Evolutionary conservation across 2,888 invertebrate species (phyloP), one percentile per base, ranked within the genome.

Genomic region (Drosophila histrio): DNA sequence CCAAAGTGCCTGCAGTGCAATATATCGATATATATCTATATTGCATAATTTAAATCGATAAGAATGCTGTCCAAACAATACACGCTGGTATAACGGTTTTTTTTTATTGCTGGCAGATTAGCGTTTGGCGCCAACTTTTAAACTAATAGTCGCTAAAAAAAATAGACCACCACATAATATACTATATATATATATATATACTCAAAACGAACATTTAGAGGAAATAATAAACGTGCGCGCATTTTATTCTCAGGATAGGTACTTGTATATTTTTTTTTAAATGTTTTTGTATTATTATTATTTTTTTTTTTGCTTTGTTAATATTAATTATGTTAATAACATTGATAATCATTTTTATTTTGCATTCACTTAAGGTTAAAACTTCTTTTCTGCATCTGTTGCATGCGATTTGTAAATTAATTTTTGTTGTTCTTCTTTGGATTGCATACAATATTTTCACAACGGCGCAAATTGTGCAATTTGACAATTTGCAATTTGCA

Each of bases 301-400:
- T 61, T 64, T 77, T 66, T 66, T 47, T 73, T 74, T 71, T 75
- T 77, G 64, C 66, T 81, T 79, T 88, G 82, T 87, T 89, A 88
- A 90, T 90, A 86, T 88, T 90, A 90, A 88, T 87, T 87, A 87
- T 90, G 88, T 88, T 90, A 90, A 89, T 90, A 90, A 91, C 90
- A 90, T 90, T 90, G 90, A 90, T 90, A 91, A 89, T 90, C 79
- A 81, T 84, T 56, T 61, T 64, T 71, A 49, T 60, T 73, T 76
- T 65, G 72, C 77, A 64, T 79, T 90, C 71, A 78, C 87, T 81
- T 89, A 87, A 83, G 77, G 69, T 77, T 87, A 88, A 87, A 80
- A 77, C 70, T 77, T 80, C 54, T 77, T 77, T 53, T 76, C 72
- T 88, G 66, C 71, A 60, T 71, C 54, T 72, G 59, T 75, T 72